These are phyloP conservation scores for Ctenicera cuprea DNA, from an alignment of 2,888 invertebrate genomes.

Conservation along the genomic window DNA sequence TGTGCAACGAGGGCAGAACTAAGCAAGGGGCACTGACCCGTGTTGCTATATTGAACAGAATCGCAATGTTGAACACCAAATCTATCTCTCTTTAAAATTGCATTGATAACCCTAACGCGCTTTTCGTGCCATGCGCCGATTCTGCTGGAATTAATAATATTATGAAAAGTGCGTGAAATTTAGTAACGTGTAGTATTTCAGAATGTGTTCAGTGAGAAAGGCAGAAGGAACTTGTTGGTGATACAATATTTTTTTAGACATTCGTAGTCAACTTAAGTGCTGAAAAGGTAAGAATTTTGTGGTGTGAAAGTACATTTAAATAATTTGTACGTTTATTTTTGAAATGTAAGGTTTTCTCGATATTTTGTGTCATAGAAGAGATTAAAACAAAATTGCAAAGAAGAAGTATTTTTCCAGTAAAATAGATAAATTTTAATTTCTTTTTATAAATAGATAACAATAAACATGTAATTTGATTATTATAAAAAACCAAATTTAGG, in stretches of 20 bases:
- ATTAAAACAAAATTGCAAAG: too few species aligned
- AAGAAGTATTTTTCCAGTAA: too few species aligned
- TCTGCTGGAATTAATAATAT: constrained; percentile 32
- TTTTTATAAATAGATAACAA: too few species aligned
- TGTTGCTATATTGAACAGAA: constrained; percentile 30
- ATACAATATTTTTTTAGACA: neutral
- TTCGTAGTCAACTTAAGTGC: neutral
- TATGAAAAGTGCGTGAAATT: constrained; percentile 46
- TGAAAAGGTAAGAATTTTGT: neutral
- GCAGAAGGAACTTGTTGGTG: neutral
- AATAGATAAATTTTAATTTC: too few species aligned
- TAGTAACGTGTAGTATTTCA: constrained; percentile 36
- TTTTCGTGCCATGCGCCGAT: constrained; percentile 35
- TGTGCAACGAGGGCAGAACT: constrained; percentile 33
- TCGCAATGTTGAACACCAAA: constrained; percentile 3
- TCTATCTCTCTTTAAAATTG: constrained; percentile 29
- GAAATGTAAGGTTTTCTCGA: too few species aligned
- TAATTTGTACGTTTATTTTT: too few species aligned
- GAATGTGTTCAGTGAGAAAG: constrained; percentile 23
- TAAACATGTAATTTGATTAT: too few species aligned
- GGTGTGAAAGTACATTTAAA: too few species aligned
- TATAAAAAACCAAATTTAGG: too few species aligned
- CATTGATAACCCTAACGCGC: constrained; percentile 20
- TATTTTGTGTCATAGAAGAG: too few species aligned
- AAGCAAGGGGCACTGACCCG: constrained; percentile 47